A percentile compares a stretch with the other conserved stretches of the same genome.
Evolutionary conservation across 1,140 invertebrate genomes (phyloP).

Genomic region (Aethina tumida): DNA sequence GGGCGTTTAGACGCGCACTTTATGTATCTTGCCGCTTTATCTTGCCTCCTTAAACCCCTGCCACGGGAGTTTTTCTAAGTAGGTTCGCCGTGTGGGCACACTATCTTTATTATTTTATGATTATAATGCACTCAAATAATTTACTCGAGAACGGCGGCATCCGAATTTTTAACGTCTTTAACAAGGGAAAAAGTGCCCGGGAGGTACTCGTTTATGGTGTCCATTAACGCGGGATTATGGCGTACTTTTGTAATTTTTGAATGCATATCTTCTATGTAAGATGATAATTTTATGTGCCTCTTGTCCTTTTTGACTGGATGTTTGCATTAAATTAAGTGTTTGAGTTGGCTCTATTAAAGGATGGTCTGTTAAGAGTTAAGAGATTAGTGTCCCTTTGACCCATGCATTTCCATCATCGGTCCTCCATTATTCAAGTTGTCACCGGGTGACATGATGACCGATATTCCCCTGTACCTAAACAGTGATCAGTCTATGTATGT

Average conservation of each 20-base stretch:
- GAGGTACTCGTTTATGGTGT: neutral
- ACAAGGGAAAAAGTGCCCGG: neutral
- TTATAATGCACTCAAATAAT: constrained; percentile 29
- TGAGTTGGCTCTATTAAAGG: constrained; percentile 3
- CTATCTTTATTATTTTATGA: constrained; percentile 34
- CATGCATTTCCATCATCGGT: constrained; percentile 7
- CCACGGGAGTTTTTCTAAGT: constrained; percentile 24
- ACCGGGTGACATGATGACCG: constrained; percentile 11
- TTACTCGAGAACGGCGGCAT: constrained; percentile 11
- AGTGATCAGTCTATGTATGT: no score
- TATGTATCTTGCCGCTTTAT: constrained; percentile 24
- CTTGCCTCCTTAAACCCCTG: constrained; percentile 22
- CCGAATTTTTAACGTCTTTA: constrained; percentile 15
- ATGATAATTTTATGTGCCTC: neutral
- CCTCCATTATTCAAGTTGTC: constrained; percentile 10
- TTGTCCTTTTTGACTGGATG: neutral
- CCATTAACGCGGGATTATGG: neutral
- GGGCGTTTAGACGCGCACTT: constrained; percentile 23
- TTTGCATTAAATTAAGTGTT: neutral
- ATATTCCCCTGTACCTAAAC: no score
- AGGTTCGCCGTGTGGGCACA: constrained; percentile 11
- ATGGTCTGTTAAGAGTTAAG: no score
- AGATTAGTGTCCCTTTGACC: constrained; percentile 3
- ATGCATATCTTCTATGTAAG: no score
- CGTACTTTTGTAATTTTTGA: neutral